Conservation (phyloP, 1,140 invertebrate genomes). For the Papilio dardanus region DNA sequence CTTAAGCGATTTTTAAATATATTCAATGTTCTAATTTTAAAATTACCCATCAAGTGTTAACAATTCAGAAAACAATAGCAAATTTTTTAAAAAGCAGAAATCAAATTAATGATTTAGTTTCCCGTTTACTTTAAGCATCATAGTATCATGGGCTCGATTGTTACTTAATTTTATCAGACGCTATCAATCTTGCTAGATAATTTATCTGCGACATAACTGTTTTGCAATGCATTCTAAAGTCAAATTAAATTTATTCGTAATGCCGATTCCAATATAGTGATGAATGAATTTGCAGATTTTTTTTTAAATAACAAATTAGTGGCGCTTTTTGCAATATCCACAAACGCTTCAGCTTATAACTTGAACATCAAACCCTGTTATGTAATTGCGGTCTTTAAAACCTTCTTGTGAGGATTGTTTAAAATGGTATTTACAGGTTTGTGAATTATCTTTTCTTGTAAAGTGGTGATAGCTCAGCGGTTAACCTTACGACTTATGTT, state of each 20-base stretch:
- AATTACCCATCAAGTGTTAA: neutral
- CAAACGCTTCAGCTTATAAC: slow-evolving; percentile 38
- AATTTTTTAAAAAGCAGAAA: too few species aligned
- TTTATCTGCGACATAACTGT: too few species aligned
- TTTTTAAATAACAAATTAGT: neutral
- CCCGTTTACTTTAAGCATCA: too few species aligned
- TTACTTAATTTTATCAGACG: too few species aligned
- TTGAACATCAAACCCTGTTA: slow-evolving; percentile 28
- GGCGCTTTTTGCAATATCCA: neutral
- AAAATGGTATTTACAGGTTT: slow-evolving; percentile 35
- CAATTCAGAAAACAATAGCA: neutral
- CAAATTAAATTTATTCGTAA: too few species aligned
- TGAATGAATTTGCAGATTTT: too few species aligned
- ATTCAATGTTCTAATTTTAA: neutral
- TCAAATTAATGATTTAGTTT: too few species aligned
- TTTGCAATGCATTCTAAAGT: too few species aligned
- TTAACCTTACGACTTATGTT: neutral
- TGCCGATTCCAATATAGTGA: too few species aligned
- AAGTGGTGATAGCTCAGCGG: neutral
- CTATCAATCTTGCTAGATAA: too few species aligned
- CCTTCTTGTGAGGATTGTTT: slow-evolving; percentile 37
- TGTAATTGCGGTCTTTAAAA: slow-evolving; percentile 44
- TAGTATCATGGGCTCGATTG: too few species aligned
- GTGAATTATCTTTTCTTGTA: slow-evolving; percentile 25
- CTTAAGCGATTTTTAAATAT: slow-evolving; percentile 38